A percentile compares a stretch with the other conserved stretches of the same genome.
phyloP scores from a whole-genome alignment of 1,140 invertebrate species.

The Sweltsa coloradensis region DNA sequence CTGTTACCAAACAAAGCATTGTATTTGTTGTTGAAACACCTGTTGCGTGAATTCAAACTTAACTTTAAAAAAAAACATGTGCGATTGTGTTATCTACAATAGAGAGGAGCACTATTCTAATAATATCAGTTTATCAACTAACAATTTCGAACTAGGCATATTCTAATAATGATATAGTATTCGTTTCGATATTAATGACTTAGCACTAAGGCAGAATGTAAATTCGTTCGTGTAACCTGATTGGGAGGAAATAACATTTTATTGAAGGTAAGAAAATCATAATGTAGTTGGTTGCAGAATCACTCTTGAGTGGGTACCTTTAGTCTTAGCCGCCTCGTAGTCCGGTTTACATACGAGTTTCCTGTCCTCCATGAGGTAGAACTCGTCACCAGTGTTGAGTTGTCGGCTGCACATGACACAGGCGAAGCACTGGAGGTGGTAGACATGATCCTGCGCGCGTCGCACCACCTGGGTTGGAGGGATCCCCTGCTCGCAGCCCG shows the following conservation, averaged over 20 bases:
- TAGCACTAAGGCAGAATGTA: neutral
- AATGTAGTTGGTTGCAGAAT: neutral
- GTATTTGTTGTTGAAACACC: too few species aligned
- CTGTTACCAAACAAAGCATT: too few species aligned
- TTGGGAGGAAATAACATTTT: neutral
- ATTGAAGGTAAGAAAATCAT: neutral
- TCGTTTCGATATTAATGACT: too few species aligned
- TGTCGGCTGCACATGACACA: conserved; percentile 91
- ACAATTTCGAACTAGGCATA: too few species aligned
- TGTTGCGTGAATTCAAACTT: too few species aligned
- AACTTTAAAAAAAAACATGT: too few species aligned
- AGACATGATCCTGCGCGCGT: conserved; percentile 87
- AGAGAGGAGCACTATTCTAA: too few species aligned
- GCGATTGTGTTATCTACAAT: too few species aligned
- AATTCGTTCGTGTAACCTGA: neutral
- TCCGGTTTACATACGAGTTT: conserved; percentile 96
- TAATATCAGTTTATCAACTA: too few species aligned
- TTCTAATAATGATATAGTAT: too few species aligned
- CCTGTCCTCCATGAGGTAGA: conserved; percentile 95
- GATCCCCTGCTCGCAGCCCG: conserved; percentile 91
- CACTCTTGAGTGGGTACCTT: conserved; percentile 55
- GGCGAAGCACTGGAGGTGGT: conserved; percentile 94
- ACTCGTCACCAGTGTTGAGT: conserved; percentile 94
- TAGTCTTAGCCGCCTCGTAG: conserved; percentile 88
- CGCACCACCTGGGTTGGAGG: conserved; percentile 92